phyloP scores from a whole-genome alignment of 64 coral and sea anemone genomes.

The Astreopora myriophthalma region DNA sequence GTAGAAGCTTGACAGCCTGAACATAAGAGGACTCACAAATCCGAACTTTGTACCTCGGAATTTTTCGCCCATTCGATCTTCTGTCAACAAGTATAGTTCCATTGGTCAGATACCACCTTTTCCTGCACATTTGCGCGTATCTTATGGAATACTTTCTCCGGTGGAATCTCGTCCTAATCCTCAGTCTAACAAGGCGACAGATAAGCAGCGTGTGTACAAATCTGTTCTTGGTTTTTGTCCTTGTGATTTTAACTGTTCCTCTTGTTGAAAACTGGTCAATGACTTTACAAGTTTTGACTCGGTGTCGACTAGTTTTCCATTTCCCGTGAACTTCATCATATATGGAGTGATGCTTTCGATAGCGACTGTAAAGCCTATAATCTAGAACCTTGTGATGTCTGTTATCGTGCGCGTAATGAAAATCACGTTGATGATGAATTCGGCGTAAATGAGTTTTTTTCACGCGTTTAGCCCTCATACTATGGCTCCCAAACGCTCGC shows the following conservation, averaged over 20 bases:
- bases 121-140: constrained; percentile 71
- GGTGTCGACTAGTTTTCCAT: constrained; percentile 69
- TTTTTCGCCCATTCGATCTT: background rate
- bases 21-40: constrained; percentile 72
- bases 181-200: constrained; percentile 65
- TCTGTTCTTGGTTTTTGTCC: constrained; percentile 5
- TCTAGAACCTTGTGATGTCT: constrained; percentile 51
- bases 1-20: constrained; percentile 1
- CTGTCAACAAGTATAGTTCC: background rate
- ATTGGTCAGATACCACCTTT: constrained; percentile 78
- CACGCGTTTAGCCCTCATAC: background rate
- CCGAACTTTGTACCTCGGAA: constrained; percentile 1
- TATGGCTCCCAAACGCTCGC: background rate
- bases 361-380: constrained; percentile 74
- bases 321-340: constrained; percentile 82
- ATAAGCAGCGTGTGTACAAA: constrained; percentile 74
- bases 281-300: constrained; percentile 60
- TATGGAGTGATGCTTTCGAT: constrained; percentile 70
- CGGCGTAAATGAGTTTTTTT: background rate
- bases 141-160: background rate
- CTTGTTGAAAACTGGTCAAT: constrained; percentile 68
- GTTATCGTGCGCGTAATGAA: background rate
- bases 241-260: constrained; percentile 66
- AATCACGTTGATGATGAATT: background rate
- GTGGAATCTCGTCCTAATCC: constrained; percentile 26